Evolutionary conservation across 1,140 invertebrate genomes (phyloP).

Genomic region (Paraescarpia echinospica): DNA sequence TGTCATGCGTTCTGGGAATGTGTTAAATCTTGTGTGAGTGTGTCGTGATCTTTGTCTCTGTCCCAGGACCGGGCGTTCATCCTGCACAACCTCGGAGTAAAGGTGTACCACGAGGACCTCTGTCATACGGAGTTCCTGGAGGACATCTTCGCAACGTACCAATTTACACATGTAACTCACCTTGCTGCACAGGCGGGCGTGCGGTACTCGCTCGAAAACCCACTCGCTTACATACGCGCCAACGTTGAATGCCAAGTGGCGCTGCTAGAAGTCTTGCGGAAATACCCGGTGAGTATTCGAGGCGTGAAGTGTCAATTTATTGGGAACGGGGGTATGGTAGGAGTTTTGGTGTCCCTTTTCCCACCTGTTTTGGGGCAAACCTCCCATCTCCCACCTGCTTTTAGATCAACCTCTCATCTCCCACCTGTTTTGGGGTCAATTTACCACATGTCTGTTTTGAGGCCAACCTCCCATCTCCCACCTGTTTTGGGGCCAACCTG

Average conservation of each 20-base stretch:
- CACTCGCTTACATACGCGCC: conserved; percentile 27
- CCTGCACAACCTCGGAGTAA: conserved; percentile 22
- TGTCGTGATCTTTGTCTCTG: neutral
- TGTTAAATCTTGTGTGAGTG: neutral
- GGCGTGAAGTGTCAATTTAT: neutral
- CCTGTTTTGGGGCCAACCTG: too few species aligned
- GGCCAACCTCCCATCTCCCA: too few species aligned
- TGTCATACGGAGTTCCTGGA: conserved; percentile 20
- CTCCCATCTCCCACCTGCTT: too few species aligned
- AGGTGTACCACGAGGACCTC: conserved; percentile 24
- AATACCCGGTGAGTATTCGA: conserved; percentile 11
- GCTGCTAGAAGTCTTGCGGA: conserved; percentile 19
- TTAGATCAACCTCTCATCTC: too few species aligned
- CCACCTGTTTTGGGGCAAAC: too few species aligned
- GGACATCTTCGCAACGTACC: conserved; percentile 13
- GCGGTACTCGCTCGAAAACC: conserved; percentile 28
- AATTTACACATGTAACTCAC: conserved; percentile 28
- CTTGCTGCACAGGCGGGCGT: conserved; percentile 30
- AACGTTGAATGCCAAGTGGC: conserved; percentile 26
- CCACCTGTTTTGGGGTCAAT: too few species aligned
- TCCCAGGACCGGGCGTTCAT: conserved; percentile 23
- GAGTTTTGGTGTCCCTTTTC: too few species aligned
- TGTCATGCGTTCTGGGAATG: too few species aligned
- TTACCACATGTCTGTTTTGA: too few species aligned
- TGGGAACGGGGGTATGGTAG: too few species aligned